Conservation (phyloP, 30 jellyfish, hydroid and myxozoan genomes). For the Hydractinia echinata region DNA sequence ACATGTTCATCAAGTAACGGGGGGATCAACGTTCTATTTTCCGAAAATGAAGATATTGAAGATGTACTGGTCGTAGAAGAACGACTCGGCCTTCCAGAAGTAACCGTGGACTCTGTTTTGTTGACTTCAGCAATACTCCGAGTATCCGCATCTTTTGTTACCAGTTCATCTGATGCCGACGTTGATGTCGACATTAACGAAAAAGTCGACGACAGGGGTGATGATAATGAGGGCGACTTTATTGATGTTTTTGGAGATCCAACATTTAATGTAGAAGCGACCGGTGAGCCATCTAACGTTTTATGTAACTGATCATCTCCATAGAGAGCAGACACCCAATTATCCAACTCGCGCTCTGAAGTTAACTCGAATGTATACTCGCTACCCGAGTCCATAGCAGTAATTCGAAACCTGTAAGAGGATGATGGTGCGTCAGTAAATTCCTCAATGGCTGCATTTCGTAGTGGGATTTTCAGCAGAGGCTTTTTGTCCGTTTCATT, state of each 20-base stretch:
- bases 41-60: constrained; percentile 2
- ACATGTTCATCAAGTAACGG: constrained; percentile 33
- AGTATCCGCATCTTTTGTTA: neutral
- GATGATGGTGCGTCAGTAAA: constrained; percentile 35
- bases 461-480: constrained; percentile 78
- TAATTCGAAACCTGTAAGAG: constrained; percentile 34
- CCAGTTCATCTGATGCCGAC: constrained; percentile 29
- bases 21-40: neutral
- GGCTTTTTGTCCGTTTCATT: constrained; percentile 62
- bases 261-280: neutral
- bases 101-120: constrained; percentile 29
- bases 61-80: constrained; percentile 3
- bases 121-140: neutral
- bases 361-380: constrained; percentile 49
- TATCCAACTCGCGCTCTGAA: constrained; percentile 65
- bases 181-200: constrained; percentile 42
- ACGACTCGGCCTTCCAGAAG: constrained; percentile 37
- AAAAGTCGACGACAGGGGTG: neutral
- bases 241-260: neutral
- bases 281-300: neutral
- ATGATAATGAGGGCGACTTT: constrained; percentile 6
- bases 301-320: constrained; percentile 42
- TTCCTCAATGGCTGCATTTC: constrained; percentile 87
- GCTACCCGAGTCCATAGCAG: constrained; percentile 70
- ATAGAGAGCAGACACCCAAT: constrained; percentile 74